Conservation (phyloP, 2,888 invertebrate species). For the Glaucopsyche alexis region DNA sequence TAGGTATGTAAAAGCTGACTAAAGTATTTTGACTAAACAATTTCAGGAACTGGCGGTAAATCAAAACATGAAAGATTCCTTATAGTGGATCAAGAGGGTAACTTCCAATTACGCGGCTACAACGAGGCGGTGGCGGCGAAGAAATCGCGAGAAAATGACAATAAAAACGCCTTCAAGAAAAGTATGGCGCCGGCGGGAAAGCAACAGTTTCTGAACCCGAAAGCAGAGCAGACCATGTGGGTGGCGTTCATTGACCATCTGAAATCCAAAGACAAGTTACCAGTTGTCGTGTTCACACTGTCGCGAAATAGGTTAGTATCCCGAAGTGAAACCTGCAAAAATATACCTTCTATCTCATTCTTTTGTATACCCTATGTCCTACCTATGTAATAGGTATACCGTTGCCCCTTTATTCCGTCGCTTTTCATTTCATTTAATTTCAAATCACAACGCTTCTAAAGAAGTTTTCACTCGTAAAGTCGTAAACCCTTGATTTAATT, state of each 20-base stretch:
- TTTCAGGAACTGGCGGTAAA: conserved; percentile 83
- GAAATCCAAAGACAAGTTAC: conserved; percentile 89
- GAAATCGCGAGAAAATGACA: conserved; percentile 65
- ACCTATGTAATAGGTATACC: too few species aligned
- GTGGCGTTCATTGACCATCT: conserved; percentile 91
- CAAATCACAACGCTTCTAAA: too few species aligned
- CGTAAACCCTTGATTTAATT: conserved; percentile 29
- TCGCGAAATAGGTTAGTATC: conserved; percentile 87
- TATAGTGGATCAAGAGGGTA: conserved; percentile 88
- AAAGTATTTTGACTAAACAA: not conserved
- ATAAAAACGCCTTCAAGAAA: conserved; percentile 67
- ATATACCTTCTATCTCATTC: too few species aligned
- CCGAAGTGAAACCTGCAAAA: not conserved
- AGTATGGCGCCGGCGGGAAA: conserved; percentile 49
- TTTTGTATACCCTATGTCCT: too few species aligned
- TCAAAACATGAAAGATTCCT: conserved; percentile 87
- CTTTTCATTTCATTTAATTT: too few species aligned
- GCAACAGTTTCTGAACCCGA: conserved; percentile 69
- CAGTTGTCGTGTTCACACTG: conserved; percentile 96
- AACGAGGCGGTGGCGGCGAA: conserved; percentile 78
- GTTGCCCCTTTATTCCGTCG: too few species aligned
- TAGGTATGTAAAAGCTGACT: not conserved
- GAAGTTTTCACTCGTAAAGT: too few species aligned
- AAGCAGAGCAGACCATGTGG: conserved; percentile 91
- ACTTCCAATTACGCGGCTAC: conserved; percentile 85